phyloP scores from a whole-genome alignment of 2,113 vertebrate species.

The Lamprologus callipterus region DNA sequence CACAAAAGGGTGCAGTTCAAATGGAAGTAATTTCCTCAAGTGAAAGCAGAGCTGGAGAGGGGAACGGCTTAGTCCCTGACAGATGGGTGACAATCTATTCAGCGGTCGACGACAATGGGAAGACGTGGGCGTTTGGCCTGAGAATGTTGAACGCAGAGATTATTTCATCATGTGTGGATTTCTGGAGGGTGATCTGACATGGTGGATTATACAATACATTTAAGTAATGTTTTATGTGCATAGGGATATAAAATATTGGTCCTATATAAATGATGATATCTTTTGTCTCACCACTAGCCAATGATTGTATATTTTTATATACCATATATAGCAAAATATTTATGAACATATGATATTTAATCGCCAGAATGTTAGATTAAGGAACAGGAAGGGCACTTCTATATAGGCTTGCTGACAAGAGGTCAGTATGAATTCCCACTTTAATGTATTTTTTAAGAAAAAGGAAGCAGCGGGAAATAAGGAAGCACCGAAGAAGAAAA shows the following conservation, averaged over 20 bases:
- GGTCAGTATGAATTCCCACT: constrained; percentile 29
- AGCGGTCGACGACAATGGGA: neutral
- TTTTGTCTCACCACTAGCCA: constrained; percentile 59
- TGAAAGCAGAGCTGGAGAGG: neutral
- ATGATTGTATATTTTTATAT: constrained; percentile 75
- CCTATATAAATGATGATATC: constrained; percentile 43
- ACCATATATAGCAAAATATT: constrained; percentile 56
- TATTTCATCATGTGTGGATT: constrained; percentile 4
- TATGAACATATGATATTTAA: constrained; percentile 60
- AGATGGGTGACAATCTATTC: constrained; percentile 31
- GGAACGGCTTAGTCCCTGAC: neutral
- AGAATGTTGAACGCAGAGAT: neutral
- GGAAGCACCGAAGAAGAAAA: neutral
- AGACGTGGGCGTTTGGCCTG: neutral
- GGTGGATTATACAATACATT: constrained; percentile 28
- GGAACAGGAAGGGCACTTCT: neutral
- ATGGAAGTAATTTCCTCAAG: neutral
- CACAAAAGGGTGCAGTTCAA: neutral
- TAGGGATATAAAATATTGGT: constrained; percentile 44
- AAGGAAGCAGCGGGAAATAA: neutral
- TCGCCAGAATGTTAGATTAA: constrained; percentile 56
- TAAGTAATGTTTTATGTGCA: constrained; percentile 36
- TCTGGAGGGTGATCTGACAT: neutral
- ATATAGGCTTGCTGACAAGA: constrained; percentile 3
- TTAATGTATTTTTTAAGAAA: constrained; percentile 14